Conservation (phyloP, 35 echinoderm and acorn worm species). For the Heliocidaris tuberculata region DNA sequence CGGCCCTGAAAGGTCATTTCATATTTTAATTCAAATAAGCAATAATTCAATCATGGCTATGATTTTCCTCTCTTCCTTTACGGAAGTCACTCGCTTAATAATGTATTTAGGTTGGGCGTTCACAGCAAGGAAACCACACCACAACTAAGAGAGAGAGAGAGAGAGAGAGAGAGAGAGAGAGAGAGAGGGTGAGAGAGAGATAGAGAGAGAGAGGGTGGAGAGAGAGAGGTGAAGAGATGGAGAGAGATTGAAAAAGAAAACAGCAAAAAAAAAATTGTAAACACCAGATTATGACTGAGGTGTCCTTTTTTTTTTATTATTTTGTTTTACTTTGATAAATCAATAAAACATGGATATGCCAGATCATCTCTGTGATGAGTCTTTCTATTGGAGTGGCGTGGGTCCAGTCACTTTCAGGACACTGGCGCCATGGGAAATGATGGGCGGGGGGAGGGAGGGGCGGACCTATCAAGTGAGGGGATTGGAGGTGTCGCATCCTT, state of each 20-base stretch:
- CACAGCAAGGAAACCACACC: neutral
- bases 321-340: too few relatives aligned
- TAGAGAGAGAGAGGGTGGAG: neutral
- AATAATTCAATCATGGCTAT: constrained; percentile 5
- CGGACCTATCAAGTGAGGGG: too few relatives aligned
- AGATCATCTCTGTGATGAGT: too few relatives aligned
- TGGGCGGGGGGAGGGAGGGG: too few relatives aligned
- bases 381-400: too few relatives aligned
- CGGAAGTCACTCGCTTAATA: neutral
- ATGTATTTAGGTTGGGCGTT: constrained; percentile 10
- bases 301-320: too few relatives aligned
- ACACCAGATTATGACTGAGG: too few relatives aligned
- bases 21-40: constrained; percentile 14
- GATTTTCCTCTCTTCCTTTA: neutral
- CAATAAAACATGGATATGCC: too few relatives aligned
- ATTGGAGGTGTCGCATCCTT: too few relatives aligned
- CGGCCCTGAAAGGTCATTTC: neutral
- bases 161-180: neutral
- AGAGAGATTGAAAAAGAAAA: neutral
- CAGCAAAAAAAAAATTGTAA: too few relatives aligned
- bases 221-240: neutral
- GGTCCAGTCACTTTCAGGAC: too few relatives aligned
- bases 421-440: too few relatives aligned
- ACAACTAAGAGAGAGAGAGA: neutral
- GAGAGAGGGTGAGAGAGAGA: neutral